Base-by-base conservation (phyloP, 2,888 invertebrate genomes). In the Drosophila hamatofila region DNA sequence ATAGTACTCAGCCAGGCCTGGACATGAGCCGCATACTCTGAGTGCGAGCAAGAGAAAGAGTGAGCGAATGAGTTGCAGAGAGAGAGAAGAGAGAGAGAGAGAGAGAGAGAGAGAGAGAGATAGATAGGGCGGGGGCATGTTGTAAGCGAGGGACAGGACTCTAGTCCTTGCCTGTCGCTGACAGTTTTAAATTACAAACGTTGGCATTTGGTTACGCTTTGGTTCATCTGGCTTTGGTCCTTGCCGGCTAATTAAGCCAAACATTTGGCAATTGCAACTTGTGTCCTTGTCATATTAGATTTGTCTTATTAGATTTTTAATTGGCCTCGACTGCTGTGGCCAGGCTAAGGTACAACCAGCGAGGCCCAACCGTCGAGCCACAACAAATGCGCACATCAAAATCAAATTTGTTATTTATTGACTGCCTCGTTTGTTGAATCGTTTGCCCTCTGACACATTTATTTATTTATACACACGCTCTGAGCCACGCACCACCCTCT, bases 141-240 rank as follows among this genome's bases (percentile, higher is more conserved):
- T 46, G 18, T 21, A 21, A n/a, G 48, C 8, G 18, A n/a, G 41
- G 30, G 37, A 21, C 27, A 27, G 46, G 16, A 66, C 18, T 44
- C 37, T 48, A 33, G 66, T 39, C 55, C 46, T 51, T 42, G 68
- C 57, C 78, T 88, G 83, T 18, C 80, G 90, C 51, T 89, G 89
- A 89, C 89, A 89, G 89, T 89, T 89, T 89, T 78, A 90, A 89
- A 85, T 89, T 89, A 87, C 90, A 78, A 86, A 79, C 72, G 80
- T 70, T 81, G 78, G 77, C 72, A 71, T 68, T 71, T 71, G 56
- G 72, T 55, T 71, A 52, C 57, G 55, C 30, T 55, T 46, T 55
- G 58, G 56, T 74, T 61, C 41, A 52, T 60, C 54, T 60, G 76
- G 60, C 48, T 33, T 42, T 52, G 42, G 48, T 48, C 44, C 55